Conservation (phyloP, 1,140 invertebrate species). For the Chionoecetes opilio region DNA sequence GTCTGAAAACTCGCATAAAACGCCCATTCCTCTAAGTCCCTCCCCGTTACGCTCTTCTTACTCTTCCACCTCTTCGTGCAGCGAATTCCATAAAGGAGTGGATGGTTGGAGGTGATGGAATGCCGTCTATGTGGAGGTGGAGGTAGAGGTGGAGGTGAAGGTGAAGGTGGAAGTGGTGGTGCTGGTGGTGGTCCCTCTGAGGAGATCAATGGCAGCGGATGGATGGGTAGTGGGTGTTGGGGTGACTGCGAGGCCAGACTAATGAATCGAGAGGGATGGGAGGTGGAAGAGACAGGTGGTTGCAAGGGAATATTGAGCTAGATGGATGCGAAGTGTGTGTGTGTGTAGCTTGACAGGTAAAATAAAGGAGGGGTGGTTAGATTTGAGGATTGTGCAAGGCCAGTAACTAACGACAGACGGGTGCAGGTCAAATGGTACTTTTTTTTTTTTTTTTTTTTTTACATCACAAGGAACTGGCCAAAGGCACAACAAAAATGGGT, state of each 20-base stretch:
- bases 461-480: too few species aligned
- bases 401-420: not conserved
- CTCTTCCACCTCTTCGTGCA: not conserved
- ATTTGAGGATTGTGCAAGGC: not conserved
- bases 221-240: not conserved
- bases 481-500: too few species aligned
- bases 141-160: not conserved
- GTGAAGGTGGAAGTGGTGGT: too few species aligned
- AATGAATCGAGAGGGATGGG: not conserved
- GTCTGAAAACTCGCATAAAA: not conserved
- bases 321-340: not conserved
- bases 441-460: too few species aligned
- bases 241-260: conserved; percentile 23
- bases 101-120: conserved; percentile 7
- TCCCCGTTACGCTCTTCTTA: not conserved
- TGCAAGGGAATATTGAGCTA: not conserved
- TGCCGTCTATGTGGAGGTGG: conserved; percentile 2
- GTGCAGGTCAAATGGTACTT: too few species aligned
- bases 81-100: not conserved
- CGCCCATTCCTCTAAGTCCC: not conserved
- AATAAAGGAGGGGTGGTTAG: not conserved
- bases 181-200: too few species aligned
- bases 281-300: not conserved
- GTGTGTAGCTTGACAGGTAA: not conserved
- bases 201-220: not conserved